Evolutionary conservation across 2,797 vertebrate genomes (phyloP).

Genomic region (Semotilus atromaculatus): DNA sequence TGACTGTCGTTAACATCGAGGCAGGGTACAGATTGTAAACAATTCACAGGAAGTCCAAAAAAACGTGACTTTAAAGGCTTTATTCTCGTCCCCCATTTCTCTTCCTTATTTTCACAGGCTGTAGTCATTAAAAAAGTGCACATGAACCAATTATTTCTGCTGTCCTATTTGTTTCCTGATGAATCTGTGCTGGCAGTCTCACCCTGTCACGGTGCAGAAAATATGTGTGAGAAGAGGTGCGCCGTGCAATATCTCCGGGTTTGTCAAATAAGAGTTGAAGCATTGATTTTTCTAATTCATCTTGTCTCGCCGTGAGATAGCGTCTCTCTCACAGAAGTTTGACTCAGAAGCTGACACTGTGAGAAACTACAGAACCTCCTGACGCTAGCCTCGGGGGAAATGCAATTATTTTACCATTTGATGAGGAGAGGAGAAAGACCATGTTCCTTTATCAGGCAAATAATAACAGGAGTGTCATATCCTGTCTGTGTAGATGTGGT

Average conservation of each 20-base stretch:
- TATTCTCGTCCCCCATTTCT: slow-evolving; percentile 15
- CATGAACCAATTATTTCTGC: slow-evolving; percentile 50
- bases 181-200: slow-evolving; percentile 50
- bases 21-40: slow-evolving; percentile 32
- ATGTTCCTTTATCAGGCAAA: slow-evolving; percentile 69
- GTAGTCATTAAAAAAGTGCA: slow-evolving; percentile 55
- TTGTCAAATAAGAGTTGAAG: slow-evolving; percentile 60
- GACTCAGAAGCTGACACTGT: slow-evolving; percentile 60
- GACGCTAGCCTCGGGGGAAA: slow-evolving; percentile 63
- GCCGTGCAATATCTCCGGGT: slow-evolving; percentile 44
- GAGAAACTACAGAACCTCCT: slow-evolving; percentile 67
- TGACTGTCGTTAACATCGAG: slow-evolving; percentile 34
- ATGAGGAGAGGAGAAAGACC: slow-evolving; percentile 57
- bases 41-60: slow-evolving; percentile 33
- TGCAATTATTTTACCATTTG: slow-evolving; percentile 71
- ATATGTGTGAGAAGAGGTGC: slow-evolving; percentile 39
- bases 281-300: slow-evolving; percentile 62
- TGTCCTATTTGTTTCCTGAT: slow-evolving; percentile 60
- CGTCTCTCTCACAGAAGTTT: slow-evolving; percentile 55
- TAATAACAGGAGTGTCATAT: slow-evolving; percentile 75
- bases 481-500: slow-evolving; percentile 66
- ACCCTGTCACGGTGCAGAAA: slow-evolving; percentile 48
- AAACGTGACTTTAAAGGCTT: slow-evolving; percentile 30
- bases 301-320: slow-evolving; percentile 55
- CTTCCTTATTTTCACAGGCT: slow-evolving; percentile 45